Evolutionary conservation across 2,888 invertebrate genomes (phyloP).

Genomic region (Lottia gigantea): DNA sequence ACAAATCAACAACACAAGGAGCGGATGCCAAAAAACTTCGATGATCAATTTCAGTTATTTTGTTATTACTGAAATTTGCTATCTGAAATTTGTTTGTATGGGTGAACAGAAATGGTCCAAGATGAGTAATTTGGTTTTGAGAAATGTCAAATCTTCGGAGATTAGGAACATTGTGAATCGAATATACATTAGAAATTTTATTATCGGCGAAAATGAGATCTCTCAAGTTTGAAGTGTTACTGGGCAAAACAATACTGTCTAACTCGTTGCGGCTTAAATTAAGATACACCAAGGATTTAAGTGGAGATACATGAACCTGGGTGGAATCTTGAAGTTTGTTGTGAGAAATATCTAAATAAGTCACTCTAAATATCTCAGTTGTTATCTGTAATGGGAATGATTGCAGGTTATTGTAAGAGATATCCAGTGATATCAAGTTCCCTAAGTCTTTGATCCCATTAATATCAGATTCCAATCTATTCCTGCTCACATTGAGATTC

Average conservation of each 20-base stretch:
- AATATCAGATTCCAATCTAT: conserved; percentile 28
- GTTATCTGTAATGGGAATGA: conserved; percentile 24
- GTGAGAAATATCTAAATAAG: conserved; percentile 31
- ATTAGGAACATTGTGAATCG: conserved; percentile 16
- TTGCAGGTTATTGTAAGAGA: conserved; percentile 21
- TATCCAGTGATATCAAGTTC: conserved; percentile 22
- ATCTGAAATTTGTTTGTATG: conserved; percentile 41
- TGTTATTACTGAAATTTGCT: conserved; percentile 56
- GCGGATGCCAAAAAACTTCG: conserved; percentile 51
- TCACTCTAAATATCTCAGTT: conserved; percentile 26
- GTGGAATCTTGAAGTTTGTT: conserved; percentile 26
- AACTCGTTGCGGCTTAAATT: conserved; percentile 33
- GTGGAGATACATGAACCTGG: conserved; percentile 23
- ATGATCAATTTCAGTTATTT: conserved; percentile 44
- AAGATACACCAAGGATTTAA: conserved; percentile 30
- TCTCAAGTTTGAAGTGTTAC: conserved; percentile 33
- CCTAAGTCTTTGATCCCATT: conserved; percentile 13
- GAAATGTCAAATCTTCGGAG: background rate
- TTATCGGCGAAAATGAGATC: conserved; percentile 31
- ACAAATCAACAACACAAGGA: conserved; percentile 53
- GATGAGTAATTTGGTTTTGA: conserved; percentile 38
- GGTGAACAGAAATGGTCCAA: conserved; percentile 48
- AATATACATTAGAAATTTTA: conserved; percentile 27
- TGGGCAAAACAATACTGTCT: conserved; percentile 23
- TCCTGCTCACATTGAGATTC: conserved; percentile 39